Evolutionary conservation across 2,797 vertebrate genomes (phyloP).

Genomic region (Brachymystax lenok): DNA sequence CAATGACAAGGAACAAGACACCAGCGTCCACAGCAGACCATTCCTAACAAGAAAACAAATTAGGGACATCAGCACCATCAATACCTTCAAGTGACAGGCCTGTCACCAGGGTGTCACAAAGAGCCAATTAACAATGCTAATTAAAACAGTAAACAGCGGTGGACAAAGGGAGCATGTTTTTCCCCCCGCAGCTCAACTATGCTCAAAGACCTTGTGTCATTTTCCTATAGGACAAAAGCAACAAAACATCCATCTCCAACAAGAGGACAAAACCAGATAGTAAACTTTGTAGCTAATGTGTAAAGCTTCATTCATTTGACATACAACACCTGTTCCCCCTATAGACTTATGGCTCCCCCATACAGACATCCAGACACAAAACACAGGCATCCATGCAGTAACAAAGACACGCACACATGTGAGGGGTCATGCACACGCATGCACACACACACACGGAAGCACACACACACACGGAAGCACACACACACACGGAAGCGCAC

Average conservation of each 20-base stretch:
- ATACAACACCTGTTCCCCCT: neutral
- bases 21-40: constrained; percentile 4
- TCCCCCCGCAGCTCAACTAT: neutral
- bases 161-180: constrained; percentile 60
- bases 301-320: neutral
- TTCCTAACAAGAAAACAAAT: constrained; percentile 64
- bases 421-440: neutral
- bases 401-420: constrained; percentile 14
- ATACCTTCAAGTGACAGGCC: constrained; percentile 57
- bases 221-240: neutral
- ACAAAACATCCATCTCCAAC: too few relatives aligned
- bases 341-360: too few relatives aligned
- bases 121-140: constrained; percentile 97
- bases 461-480: neutral
- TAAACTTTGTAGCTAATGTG: neutral
- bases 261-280: too few relatives aligned
- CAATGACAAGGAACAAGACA: constrained; percentile 38
- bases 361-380: neutral
- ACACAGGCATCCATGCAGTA: neutral
- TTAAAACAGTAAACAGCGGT: constrained; percentile 91
- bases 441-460: neutral
- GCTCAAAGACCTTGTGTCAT: neutral
- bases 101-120: constrained; percentile 86
- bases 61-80: constrained; percentile 75
- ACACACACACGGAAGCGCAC: neutral